Conservation (phyloP, 1,140 invertebrate genomes). For the Riptortus pedestris region DNA sequence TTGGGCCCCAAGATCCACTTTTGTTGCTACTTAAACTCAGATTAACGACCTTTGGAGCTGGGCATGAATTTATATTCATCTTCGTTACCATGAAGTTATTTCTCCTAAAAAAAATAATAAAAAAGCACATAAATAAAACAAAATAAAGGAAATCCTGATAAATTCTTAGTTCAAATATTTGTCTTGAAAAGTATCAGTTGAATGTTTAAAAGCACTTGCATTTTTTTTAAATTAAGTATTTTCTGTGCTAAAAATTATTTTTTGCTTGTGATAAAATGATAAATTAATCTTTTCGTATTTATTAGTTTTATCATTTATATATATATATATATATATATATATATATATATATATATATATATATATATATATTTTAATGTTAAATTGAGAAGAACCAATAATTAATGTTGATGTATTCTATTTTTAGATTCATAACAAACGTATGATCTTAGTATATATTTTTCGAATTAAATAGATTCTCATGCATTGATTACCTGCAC, state of each 20-base stretch:
- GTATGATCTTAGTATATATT: neutral
- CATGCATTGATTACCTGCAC: neutral
- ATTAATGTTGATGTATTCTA: neutral
- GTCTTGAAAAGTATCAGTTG: neutral
- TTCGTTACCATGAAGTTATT: neutral
- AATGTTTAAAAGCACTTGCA: neutral
- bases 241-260: neutral
- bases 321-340: neutral
- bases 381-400: neutral
- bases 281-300: neutral
- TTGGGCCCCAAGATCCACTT: neutral
- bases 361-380: neutral
- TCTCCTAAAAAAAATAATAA: too few species aligned
- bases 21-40: neutral
- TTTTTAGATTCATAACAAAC: neutral
- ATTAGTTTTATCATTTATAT: neutral
- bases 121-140: too few species aligned
- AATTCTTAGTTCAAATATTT: neutral
- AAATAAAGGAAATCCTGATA: too few species aligned
- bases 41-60: neutral
- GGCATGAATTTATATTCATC: neutral
- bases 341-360: neutral
- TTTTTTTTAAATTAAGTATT: neutral
- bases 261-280: neutral
- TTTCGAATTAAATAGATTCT: neutral